Percentiles rank a stretch among this genome's conserved stretches.
Evolutionary conservation across 2,888 invertebrate species (phyloP).

Genomic region (Helleia helle): DNA sequence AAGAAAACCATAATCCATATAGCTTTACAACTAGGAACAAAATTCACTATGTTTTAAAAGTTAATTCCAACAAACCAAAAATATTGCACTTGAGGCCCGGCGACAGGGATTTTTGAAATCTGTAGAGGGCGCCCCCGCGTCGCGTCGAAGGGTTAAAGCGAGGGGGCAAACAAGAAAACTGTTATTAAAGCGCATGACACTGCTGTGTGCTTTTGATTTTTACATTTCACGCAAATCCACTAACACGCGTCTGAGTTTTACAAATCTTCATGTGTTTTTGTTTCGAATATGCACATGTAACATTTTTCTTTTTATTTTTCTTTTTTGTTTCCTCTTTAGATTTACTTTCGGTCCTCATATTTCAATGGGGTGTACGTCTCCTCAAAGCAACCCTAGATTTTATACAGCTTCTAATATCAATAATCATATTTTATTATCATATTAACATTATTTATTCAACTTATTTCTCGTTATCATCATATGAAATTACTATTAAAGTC

Average conservation of each 20-base stretch:
- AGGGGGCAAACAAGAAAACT: conserved; percentile 52
- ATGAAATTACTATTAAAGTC: too few species aligned
- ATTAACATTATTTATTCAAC: too few species aligned
- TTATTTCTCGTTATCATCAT: too few species aligned
- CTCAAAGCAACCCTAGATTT: too few species aligned
- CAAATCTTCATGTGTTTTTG: conserved; percentile 3
- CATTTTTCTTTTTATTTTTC: too few species aligned
- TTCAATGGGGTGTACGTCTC: too few species aligned
- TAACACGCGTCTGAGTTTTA: conserved; percentile 11
- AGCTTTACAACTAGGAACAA: too few species aligned
- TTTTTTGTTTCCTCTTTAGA: neutral
- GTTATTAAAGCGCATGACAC: conserved; percentile 64
- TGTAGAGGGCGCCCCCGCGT: conserved; percentile 35
- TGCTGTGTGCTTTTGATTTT: conserved; percentile 47
- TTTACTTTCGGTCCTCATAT: too few species aligned
- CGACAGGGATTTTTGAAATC: conserved; percentile 65
- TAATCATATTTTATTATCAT: too few species aligned
- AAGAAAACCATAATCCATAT: too few species aligned
- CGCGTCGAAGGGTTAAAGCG: conserved; percentile 35
- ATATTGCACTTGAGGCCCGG: conserved; percentile 1
- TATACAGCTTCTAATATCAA: too few species aligned
- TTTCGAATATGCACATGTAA: too few species aligned
- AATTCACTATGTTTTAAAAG: conserved; percentile 17
- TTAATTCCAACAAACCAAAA: conserved; percentile 3
- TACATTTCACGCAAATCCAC: conserved; percentile 29